A percentile compares a stretch with the other conserved stretches of the same genome.
Conservation (phyloP, 2,888 invertebrate species). For the Eulithis testata region DNA sequence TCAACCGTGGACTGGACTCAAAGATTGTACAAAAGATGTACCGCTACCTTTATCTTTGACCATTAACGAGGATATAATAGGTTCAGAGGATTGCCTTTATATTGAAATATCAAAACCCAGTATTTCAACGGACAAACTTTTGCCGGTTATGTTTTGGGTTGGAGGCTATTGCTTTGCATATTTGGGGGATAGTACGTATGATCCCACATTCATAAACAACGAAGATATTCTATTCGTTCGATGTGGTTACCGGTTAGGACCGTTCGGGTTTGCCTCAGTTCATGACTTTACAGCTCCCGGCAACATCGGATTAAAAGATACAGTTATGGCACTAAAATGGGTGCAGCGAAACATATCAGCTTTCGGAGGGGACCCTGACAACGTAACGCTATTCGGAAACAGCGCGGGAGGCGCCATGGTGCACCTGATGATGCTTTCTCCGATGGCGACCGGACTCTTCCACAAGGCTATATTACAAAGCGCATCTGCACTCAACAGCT, state of each 20-base stretch:
- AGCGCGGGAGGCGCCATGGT: slow-evolving; percentile 76
- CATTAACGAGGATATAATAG: slow-evolving; percentile 42
- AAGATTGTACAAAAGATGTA: slow-evolving; percentile 65
- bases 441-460: slow-evolving; percentile 75
- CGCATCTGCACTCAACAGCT: slow-evolving; percentile 72
- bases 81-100: slow-evolving; percentile 78
- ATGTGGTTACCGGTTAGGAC: slow-evolving; percentile 75
- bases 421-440: slow-evolving; percentile 78
- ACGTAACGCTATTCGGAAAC: slow-evolving; percentile 79
- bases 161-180: slow-evolving; percentile 66
- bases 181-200: slow-evolving; percentile 61
- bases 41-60: slow-evolving; percentile 47
- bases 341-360: slow-evolving; percentile 68
- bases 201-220: slow-evolving; percentile 65
- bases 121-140: slow-evolving; percentile 58
- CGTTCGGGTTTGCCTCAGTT: slow-evolving; percentile 76
- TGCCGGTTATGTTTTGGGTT: slow-evolving; percentile 82
- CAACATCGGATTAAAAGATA: slow-evolving; percentile 76
- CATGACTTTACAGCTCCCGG: slow-evolving; percentile 75
- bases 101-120: slow-evolving; percentile 68
- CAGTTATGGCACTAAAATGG: slow-evolving; percentile 76
- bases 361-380: slow-evolving; percentile 77
- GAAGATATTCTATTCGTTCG: slow-evolving; percentile 71
- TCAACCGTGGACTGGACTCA: slow-evolving; percentile 59
- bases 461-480: slow-evolving; percentile 79